Conservation (phyloP, 2,113 vertebrate genomes). For the Chrysochloris asiatica region DNA sequence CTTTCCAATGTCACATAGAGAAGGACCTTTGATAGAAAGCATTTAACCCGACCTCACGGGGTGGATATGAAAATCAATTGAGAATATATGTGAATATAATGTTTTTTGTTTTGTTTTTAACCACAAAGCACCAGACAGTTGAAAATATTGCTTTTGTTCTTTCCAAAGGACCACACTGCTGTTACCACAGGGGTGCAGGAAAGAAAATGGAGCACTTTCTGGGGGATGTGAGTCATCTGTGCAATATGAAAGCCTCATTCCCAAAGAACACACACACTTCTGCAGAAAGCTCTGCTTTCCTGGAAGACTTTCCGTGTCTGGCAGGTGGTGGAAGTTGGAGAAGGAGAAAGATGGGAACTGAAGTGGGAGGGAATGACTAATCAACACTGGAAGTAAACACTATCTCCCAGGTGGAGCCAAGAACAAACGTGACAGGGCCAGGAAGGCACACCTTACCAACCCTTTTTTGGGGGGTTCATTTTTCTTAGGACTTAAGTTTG, state of each 20-base stretch:
- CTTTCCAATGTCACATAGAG: constrained; percentile 8
- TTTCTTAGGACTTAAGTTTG: constrained; percentile 24
- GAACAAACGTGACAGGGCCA: neutral
- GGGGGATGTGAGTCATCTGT: constrained; percentile 45
- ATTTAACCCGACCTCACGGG: constrained; percentile 28
- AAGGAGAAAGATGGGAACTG: constrained; percentile 39
- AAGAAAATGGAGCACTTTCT: constrained; percentile 37
- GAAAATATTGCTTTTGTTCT: constrained; percentile 37
- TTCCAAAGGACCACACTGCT: constrained; percentile 1
- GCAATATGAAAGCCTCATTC: constrained; percentile 26
- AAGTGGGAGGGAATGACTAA: neutral
- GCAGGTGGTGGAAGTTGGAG: constrained; percentile 1
- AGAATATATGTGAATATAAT: neutral
- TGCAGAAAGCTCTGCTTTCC: constrained; percentile 49
- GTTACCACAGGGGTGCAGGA: constrained; percentile 50
- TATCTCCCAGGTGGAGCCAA: neutral
- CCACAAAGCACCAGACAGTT: constrained; percentile 48
- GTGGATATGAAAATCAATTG: constrained; percentile 65
- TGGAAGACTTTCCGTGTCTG: constrained; percentile 44
- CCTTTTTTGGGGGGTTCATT: neutral
- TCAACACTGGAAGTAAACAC: constrained; percentile 9
- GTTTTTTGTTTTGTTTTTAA: constrained; percentile 21
- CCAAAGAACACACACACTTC: constrained; percentile 29
- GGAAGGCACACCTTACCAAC: neutral
- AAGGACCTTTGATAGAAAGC: constrained; percentile 42